These are phyloP conservation scores for Cirrhinus molitorella DNA, from an alignment of 2,797 vertebrate genomes.

Conservation along the genomic window DNA sequence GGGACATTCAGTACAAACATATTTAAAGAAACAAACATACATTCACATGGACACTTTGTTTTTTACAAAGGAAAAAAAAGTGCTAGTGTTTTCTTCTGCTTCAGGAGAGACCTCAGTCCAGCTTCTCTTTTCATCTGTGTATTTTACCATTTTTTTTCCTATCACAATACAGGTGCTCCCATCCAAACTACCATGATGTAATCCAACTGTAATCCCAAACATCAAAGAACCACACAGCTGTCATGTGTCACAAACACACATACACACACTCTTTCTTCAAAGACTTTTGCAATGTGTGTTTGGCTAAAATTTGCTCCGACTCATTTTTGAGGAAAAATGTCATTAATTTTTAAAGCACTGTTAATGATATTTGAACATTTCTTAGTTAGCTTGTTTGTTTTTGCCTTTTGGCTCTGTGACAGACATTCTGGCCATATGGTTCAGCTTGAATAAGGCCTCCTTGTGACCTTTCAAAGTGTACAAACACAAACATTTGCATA, in stretches of 20 bases:
- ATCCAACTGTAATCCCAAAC: conserved; percentile 62
- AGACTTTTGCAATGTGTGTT: conserved; percentile 33
- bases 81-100: not conserved
- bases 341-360: conserved; percentile 1
- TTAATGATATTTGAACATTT: conserved; percentile 13
- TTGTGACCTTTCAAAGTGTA: conserved; percentile 11
- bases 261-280: conserved; percentile 35
- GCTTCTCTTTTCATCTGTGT: conserved; percentile 46
- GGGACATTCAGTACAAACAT: not conserved
- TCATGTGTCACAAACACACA: conserved; percentile 49
- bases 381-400: conserved; percentile 15
- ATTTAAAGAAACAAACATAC: conserved; percentile 2
- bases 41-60: not conserved
- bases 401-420: conserved; percentile 40
- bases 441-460: not conserved
- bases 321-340: conserved; percentile 11
- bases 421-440: conserved; percentile 32
- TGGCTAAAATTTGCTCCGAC: conserved; percentile 24
- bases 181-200: conserved; percentile 60
- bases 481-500: conserved; percentile 28
- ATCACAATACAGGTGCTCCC: conserved; percentile 58
- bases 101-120: conserved; percentile 27
- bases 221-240: conserved; percentile 58
- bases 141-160: conserved; percentile 32
- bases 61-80: not conserved